Evolutionary conservation across 2,888 invertebrate species (phyloP).

Genomic region (Bimastos eiseni): DNA sequence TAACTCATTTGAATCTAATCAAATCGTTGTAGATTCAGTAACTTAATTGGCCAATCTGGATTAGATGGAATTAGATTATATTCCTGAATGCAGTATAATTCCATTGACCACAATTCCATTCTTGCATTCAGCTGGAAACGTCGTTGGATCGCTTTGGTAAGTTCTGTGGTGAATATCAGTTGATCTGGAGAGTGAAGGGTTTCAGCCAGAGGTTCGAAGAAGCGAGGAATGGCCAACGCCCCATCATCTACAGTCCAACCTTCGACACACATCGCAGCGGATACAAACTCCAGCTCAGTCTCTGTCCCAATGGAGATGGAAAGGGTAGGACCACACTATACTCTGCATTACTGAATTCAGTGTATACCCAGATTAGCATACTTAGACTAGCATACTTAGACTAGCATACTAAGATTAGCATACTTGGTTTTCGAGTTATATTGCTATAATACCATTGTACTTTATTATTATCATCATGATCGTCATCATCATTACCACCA

Average conservation of each 20-base stretch:
- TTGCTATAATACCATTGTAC: too few relatives aligned
- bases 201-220: slow-evolving; percentile 25
- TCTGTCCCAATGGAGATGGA: slow-evolving; percentile 35
- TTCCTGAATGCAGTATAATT: too few relatives aligned
- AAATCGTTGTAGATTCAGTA: too few relatives aligned
- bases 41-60: too few relatives aligned
- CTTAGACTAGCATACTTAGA: too few relatives aligned
- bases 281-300: slow-evolving; percentile 38
- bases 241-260: slow-evolving; percentile 31
- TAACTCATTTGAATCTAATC: too few relatives aligned
- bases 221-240: slow-evolving; percentile 26
- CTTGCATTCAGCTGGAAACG: slow-evolving; percentile 21
- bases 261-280: slow-evolving; percentile 39
- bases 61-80: too few relatives aligned
- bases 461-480: neutral
- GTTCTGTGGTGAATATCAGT: slow-evolving; percentile 38
- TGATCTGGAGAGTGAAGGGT: slow-evolving; percentile 35
- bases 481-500: neutral
- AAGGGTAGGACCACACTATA: neutral
- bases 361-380: too few relatives aligned
- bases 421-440: too few relatives aligned
- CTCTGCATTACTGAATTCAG: neutral
- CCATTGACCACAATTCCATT: too few relatives aligned
- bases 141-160: slow-evolving; percentile 30
- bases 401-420: too few relatives aligned